Evolutionary conservation across 2,113 vertebrate genomes (phyloP).

Genomic region (Protobothrops mucrosquamatus): DNA sequence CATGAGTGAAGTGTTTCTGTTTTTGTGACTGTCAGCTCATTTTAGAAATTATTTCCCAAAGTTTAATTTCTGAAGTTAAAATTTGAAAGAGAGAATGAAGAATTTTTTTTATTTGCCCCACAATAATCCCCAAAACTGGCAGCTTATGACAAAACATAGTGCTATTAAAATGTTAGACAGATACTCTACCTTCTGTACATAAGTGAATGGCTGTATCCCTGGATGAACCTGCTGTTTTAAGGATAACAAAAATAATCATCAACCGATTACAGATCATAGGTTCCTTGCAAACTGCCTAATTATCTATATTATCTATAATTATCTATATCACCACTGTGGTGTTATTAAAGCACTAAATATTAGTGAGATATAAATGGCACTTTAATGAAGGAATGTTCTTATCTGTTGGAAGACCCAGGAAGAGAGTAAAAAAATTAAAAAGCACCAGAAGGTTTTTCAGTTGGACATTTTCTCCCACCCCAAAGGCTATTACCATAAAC

Average conservation of each 20-base stretch:
- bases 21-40: background rate
- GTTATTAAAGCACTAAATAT: constrained; percentile 2
- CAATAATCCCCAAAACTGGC: constrained; percentile 26
- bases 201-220: constrained; percentile 29
- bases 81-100: constrained; percentile 5
- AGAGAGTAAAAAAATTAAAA: background rate
- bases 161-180: constrained; percentile 38
- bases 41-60: background rate
- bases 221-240: constrained; percentile 9
- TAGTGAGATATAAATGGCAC: background rate
- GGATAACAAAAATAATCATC: constrained; percentile 34
- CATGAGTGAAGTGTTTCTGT: background rate
- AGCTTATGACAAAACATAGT: background rate
- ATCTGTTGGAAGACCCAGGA: background rate
- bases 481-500: background rate
- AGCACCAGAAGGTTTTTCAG: background rate
- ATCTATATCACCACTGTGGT: background rate
- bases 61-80: constrained; percentile 24
- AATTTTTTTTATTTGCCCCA: constrained; percentile 32
- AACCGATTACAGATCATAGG: background rate
- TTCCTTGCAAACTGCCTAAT: background rate
- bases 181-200: background rate
- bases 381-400: background rate
- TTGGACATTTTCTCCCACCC: background rate
- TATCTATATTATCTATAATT: background rate